A percentile compares a stretch with the other conserved stretches of the same genome.
Conservation (phyloP, 2,113 vertebrate genomes). For the Malurus melanocephalus region DNA sequence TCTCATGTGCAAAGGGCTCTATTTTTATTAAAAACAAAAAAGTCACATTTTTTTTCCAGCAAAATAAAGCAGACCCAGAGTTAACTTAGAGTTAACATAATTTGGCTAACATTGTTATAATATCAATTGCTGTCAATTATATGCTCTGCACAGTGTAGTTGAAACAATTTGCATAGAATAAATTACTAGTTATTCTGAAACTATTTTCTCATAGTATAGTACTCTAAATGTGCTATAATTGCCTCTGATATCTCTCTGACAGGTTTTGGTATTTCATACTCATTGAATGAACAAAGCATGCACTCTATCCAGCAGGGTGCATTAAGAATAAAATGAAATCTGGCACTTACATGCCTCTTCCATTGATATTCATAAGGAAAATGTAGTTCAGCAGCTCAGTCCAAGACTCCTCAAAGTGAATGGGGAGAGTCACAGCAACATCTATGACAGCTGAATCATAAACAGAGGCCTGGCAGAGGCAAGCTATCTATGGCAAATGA, state of each 20-base stretch:
- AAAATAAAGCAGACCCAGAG: background rate
- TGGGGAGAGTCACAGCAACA: background rate
- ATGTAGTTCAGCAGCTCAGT: background rate
- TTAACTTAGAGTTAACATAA: background rate
- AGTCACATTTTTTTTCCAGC: background rate
- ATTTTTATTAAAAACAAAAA: background rate
- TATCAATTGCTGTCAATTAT: constrained; percentile 34
- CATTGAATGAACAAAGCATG: constrained; percentile 1
- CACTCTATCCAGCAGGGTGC: background rate
- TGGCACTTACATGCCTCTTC: background rate
- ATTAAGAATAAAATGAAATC: constrained; percentile 19
- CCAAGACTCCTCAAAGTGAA: background rate
- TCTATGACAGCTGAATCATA: background rate
- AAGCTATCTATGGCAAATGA: background rate
- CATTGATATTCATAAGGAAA: constrained; percentile 3
- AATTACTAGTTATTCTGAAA: constrained; percentile 46
- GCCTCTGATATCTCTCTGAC: constrained; percentile 17
- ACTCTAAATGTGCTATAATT: constrained; percentile 47
- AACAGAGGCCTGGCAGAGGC: background rate
- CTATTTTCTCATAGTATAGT: background rate
- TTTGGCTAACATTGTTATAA: background rate
- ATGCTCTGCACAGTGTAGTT: background rate
- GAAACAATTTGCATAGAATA: constrained; percentile 31
- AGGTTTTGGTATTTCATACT: background rate
- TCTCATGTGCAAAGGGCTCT: background rate